Evolutionary conservation across 2,113 vertebrate species (phyloP).

Genomic region (Epinephelus cyanopodus): DNA sequence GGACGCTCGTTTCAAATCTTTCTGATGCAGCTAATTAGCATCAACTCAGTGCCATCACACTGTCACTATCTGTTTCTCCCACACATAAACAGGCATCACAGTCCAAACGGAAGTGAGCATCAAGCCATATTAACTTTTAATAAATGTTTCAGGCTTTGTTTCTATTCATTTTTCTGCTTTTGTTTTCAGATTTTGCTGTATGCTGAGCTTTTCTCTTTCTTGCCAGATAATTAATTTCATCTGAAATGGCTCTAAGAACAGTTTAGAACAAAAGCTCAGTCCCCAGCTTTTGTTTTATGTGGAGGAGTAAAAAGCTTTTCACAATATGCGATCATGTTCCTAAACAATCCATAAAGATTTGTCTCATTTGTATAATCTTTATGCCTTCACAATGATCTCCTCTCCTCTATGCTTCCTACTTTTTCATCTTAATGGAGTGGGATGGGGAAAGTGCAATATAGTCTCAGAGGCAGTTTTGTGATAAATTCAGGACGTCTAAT

Average conservation of each 20-base stretch:
- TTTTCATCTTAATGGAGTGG: background rate
- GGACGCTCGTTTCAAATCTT: constrained; percentile 15
- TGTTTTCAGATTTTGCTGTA: constrained; percentile 11
- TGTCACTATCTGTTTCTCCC: background rate
- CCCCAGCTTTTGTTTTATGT: background rate
- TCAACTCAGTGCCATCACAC: constrained; percentile 6
- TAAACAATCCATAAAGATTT: constrained; percentile 51
- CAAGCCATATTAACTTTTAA: constrained; percentile 28
- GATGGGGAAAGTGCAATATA: background rate
- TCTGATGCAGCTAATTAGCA: constrained; percentile 45
- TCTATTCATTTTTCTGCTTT: constrained; percentile 3
- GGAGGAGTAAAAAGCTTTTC: constrained; percentile 29
- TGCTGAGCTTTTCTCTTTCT: constrained; percentile 18
- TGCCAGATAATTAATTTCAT: constrained; percentile 38
- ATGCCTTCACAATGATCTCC: constrained; percentile 2
- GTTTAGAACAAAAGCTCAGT: constrained; percentile 30
- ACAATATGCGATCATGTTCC: constrained; percentile 58
- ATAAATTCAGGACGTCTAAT: constrained; percentile 13
- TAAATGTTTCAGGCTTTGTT: constrained; percentile 12
- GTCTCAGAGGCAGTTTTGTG: constrained; percentile 15
- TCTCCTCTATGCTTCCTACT: background rate
- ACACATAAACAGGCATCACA: background rate
- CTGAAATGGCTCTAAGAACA: constrained; percentile 9
- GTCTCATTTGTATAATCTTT: constrained; percentile 69
- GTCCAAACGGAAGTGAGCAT: constrained; percentile 10